These are phyloP conservation scores for Aphelinus atriplicis DNA, from an alignment of 1,140 invertebrate species.

Conservation along the genomic window DNA sequence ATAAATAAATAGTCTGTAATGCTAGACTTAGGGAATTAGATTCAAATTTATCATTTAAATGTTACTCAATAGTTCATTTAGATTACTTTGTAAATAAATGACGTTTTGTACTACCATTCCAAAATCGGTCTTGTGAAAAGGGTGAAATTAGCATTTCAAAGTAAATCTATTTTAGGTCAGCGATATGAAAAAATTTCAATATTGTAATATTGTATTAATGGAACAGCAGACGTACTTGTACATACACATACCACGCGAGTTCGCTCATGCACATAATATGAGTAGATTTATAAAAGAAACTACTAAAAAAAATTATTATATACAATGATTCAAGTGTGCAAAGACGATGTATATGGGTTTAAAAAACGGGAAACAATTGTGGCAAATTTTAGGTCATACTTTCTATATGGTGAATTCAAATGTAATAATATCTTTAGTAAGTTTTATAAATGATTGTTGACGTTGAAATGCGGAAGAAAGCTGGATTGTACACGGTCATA, in stretches of 20 bases:
- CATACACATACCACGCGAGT: constrained; percentile 16
- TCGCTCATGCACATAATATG: background rate
- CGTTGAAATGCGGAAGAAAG: too few species aligned
- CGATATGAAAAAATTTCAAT: background rate
- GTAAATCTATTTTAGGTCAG: constrained; percentile 5
- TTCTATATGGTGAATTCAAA: too few species aligned
- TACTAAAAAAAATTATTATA: too few species aligned
- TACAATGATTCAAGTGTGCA: too few species aligned
- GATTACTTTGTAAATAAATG: constrained; percentile 33
- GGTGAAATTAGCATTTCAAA: constrained; percentile 12
- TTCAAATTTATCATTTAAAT: constrained; percentile 15
- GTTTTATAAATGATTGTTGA: too few species aligned
- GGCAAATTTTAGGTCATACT: too few species aligned
- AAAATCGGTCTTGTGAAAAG: constrained; percentile 15
- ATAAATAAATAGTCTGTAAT: background rate
- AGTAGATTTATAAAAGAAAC: too few species aligned
- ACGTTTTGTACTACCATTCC: constrained; percentile 21
- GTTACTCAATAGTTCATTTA: constrained; percentile 21
- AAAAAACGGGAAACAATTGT: too few species aligned
- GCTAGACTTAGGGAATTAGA: constrained; percentile 5
- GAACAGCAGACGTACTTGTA: constrained; percentile 20
- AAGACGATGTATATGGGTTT: too few species aligned
- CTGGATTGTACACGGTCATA: too few species aligned
- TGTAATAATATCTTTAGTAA: too few species aligned
- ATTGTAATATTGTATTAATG: constrained; percentile 13